phyloP scores from a whole-genome alignment of 2,797 vertebrate genomes.

The Allobates femoralis region DNA sequence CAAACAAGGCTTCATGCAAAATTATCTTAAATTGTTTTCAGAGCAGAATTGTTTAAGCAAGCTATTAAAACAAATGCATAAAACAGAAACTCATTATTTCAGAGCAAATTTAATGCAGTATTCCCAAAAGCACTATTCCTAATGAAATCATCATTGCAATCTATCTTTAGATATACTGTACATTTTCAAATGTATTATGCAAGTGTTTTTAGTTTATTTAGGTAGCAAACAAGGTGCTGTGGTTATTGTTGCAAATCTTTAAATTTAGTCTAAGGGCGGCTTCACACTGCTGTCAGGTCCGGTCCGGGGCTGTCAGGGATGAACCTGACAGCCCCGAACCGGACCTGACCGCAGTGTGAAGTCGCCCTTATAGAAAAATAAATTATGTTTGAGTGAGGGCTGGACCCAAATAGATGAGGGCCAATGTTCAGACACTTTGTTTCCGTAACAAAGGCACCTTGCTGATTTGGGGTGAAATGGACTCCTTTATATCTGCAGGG shows the following conservation, averaged over 20 bases:
- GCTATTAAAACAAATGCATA: not conserved
- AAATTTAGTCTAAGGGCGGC: not conserved
- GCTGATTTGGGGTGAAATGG: no score
- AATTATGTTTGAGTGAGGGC: not conserved
- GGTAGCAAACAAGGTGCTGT: not conserved
- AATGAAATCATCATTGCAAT: constrained; percentile 1
- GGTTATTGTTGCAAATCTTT: constrained; percentile 30
- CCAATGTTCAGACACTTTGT: no score
- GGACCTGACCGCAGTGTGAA: no score
- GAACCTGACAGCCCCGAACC: no score
- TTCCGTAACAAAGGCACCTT: no score
- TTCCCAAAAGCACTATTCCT: not conserved
- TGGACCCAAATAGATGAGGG: no score
- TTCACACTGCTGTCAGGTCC: no score
- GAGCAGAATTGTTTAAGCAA: not conserved
- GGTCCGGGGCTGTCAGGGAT: no score
- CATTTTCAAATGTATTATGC: not conserved
- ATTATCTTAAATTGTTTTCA: not conserved
- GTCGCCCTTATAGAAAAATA: not conserved
- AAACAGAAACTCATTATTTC: constrained; percentile 14
- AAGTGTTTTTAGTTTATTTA: not conserved
- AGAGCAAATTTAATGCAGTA: constrained; percentile 12
- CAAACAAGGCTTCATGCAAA: not conserved
- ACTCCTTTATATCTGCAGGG: no score
- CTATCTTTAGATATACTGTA: not conserved